A percentile compares a stretch with the other conserved stretches of the same genome.
phyloP scores from a whole-genome alignment of 2,113 vertebrate genomes.

The Procavia capensis region DNA sequence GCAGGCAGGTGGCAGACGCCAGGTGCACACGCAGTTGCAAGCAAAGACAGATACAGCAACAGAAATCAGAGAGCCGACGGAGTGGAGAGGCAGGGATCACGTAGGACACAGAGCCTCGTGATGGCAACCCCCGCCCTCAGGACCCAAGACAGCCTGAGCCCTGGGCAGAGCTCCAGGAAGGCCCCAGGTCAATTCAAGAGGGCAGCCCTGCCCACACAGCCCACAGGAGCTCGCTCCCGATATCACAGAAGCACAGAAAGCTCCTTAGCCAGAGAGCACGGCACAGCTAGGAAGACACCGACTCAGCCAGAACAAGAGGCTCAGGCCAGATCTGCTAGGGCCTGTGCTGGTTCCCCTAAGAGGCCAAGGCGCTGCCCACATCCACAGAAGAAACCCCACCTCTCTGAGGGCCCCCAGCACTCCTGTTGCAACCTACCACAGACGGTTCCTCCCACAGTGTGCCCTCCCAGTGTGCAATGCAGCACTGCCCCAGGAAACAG shows the following conservation, averaged over 20 bases:
- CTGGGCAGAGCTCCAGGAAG: background rate
- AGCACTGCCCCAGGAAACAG: background rate
- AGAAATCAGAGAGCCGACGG: fast-evolving
- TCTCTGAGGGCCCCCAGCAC: background rate
- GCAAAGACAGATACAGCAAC: background rate
- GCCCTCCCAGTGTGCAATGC: background rate
- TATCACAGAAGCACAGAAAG: fast-evolving
- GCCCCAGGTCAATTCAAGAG: background rate
- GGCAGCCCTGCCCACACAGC: background rate
- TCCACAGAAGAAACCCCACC: background rate
- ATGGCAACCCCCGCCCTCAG: background rate
- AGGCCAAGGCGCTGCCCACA: background rate
- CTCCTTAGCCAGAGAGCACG: fast-evolving
- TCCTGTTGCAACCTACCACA: background rate
- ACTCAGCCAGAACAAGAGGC: background rate
- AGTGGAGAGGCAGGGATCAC: background rate
- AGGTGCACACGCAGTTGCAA: too few species aligned
- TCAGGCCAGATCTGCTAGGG: fast-evolving
- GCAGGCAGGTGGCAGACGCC: too few species aligned
- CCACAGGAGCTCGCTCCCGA: background rate
- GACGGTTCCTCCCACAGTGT: background rate
- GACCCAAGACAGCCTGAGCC: background rate
- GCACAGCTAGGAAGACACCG: fast-evolving
- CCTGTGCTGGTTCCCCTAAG: background rate
- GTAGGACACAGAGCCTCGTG: background rate